Conservation (phyloP, 2,888 invertebrate genomes). For the Bellardia pandia region DNA sequence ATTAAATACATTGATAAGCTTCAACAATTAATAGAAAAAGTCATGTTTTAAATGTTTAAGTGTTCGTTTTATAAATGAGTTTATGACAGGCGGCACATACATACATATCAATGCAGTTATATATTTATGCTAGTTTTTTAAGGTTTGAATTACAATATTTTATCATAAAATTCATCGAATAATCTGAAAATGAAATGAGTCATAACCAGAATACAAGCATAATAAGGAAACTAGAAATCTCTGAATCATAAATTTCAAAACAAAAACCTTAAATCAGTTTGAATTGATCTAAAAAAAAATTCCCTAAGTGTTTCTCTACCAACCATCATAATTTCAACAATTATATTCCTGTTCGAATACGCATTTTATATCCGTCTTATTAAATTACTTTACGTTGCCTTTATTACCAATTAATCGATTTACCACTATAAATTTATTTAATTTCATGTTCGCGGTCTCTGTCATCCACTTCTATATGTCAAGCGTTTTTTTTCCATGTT, state of each 20-base stretch:
- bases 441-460: conserved; percentile 40
- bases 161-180: neutral
- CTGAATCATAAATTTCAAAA: too few species aligned
- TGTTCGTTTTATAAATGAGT: conserved; percentile 65
- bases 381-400: neutral
- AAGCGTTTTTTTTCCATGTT: neutral
- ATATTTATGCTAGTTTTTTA: conserved; percentile 18
- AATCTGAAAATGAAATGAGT: neutral
- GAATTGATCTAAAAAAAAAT: too few species aligned
- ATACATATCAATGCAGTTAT: conserved; percentile 1
- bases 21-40: conserved; percentile 71
- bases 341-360: too few species aligned
- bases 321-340: too few species aligned
- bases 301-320: too few species aligned
- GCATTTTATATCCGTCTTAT: too few species aligned
- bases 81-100: conserved; percentile 62
- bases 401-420: conserved; percentile 47
- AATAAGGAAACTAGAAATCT: too few species aligned
- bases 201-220: neutral
- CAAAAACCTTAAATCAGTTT: too few species aligned
- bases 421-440: conserved; percentile 24
- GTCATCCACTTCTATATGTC: neutral
- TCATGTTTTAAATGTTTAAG: conserved; percentile 64
- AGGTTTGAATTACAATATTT: conserved; percentile 11
- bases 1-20: conserved; percentile 70